Percentiles rank a stretch among this genome's conserved stretches.
These are phyloP conservation scores for Bergia sp. DNA, from an alignment of 92 coral and sea anemone genomes.

Conservation along the genomic window DNA sequence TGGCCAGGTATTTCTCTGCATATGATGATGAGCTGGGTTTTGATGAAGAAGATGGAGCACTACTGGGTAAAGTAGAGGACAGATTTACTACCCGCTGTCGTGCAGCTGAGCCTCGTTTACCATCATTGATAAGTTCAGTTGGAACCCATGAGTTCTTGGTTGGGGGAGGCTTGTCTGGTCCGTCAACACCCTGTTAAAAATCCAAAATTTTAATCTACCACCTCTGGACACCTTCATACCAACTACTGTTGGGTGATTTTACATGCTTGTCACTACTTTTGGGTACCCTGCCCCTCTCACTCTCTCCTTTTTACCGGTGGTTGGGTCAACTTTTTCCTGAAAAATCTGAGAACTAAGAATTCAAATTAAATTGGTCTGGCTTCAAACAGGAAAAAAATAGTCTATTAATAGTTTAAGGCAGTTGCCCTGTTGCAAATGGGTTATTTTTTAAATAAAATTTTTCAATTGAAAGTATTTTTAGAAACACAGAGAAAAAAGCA, in stretches of 20 bases:
- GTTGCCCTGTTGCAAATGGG: too few relatives aligned
- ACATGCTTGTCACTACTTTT: too few relatives aligned
- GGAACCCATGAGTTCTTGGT: conserved; percentile 92
- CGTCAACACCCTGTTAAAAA: conserved; percentile 46
- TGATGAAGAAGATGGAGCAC: conserved; percentile 59
- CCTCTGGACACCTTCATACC: background rate
- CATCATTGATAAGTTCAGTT: conserved; percentile 77
- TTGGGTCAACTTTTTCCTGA: too few relatives aligned
- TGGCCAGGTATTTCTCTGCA: conserved; percentile 77
- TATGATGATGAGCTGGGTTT: conserved; percentile 76
- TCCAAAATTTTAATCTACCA: background rate
- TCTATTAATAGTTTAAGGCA: too few relatives aligned
- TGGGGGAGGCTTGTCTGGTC: conserved; percentile 74
- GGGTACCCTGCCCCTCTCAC: too few relatives aligned
- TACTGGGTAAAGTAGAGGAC: conserved; percentile 44
- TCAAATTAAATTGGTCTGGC: too few relatives aligned
- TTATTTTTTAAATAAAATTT: too few relatives aligned
- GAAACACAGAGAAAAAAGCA: too few relatives aligned
- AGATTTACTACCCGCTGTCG: conserved; percentile 54
- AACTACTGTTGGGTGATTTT: background rate
- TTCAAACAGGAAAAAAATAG: too few relatives aligned
- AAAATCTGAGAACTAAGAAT: too few relatives aligned
- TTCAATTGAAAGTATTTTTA: too few relatives aligned
- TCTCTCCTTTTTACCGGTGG: too few relatives aligned
- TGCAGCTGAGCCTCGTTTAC: conserved; percentile 59